A percentile compares a stretch with the other conserved stretches of the same genome.
These are phyloP conservation scores for Xanthorhoe designata DNA, from an alignment of 2,888 invertebrate genomes.

Conservation along the genomic window DNA sequence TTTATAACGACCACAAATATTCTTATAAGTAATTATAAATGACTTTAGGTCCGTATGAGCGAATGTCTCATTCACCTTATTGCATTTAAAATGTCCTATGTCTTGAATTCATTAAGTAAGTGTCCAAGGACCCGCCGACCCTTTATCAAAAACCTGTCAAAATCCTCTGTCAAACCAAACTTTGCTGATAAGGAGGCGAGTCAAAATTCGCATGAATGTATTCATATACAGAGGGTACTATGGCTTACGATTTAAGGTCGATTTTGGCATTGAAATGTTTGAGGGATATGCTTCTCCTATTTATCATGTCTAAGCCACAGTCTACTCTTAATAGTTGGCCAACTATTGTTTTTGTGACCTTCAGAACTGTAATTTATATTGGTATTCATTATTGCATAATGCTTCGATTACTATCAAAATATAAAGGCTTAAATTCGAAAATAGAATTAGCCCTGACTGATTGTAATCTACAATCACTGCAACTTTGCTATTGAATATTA, in stretches of 20 bases:
- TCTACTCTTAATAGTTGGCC: not conserved
- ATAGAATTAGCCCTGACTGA: too few species aligned
- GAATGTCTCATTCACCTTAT: too few species aligned
- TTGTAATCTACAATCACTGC: too few species aligned
- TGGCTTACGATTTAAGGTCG: constrained; percentile 29
- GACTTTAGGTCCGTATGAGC: too few species aligned
- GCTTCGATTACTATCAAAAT: too few species aligned
- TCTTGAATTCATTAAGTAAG: not conserved
- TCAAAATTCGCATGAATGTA: constrained; percentile 10
- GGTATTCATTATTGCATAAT: too few species aligned
- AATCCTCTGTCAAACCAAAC: constrained; percentile 13
- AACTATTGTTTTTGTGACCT: too few species aligned
- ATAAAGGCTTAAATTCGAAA: too few species aligned
- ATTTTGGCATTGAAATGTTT: constrained; percentile 27
- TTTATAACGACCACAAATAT: too few species aligned
- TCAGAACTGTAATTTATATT: too few species aligned
- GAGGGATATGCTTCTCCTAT: constrained; percentile 26
- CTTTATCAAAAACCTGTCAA: constrained; percentile 12
- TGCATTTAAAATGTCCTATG: not conserved
- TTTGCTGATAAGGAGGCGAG: not conserved
- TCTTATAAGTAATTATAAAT: too few species aligned
- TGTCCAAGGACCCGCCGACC: not conserved
- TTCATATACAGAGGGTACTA: constrained; percentile 17
- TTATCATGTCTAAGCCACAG: constrained; percentile 31
- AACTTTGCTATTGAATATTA: too few species aligned